These are phyloP conservation scores for Temnothorax curvispinosus DNA, from an alignment of 1,140 invertebrate species.

Conservation along the genomic window DNA sequence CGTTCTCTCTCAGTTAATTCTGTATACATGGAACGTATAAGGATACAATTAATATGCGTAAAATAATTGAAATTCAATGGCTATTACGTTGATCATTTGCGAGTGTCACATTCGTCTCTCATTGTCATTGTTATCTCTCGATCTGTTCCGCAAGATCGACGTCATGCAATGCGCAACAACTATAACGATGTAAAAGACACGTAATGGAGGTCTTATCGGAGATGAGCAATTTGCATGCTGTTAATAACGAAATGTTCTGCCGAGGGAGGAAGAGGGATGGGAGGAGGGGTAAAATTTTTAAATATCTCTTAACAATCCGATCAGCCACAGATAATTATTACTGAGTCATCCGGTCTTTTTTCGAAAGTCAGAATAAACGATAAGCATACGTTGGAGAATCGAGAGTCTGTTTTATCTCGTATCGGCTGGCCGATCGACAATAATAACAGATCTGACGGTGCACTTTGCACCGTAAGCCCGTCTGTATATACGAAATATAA, in stretches of 20 bases:
- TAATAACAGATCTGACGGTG: constrained; percentile 58
- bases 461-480: constrained; percentile 25
- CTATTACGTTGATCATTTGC: neutral
- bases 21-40: neutral
- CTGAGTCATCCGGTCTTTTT: constrained; percentile 26
- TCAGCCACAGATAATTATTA: constrained; percentile 46
- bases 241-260: constrained; percentile 30
- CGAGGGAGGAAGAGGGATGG: neutral
- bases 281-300: neutral
- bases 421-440: constrained; percentile 42
- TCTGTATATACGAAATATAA: constrained; percentile 15
- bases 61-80: neutral
- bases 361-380: constrained; percentile 42
- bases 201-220: constrained; percentile 28
- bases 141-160: neutral
- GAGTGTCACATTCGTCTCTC: neutral
- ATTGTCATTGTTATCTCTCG: neutral
- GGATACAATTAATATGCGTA: neutral
- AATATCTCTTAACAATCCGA: constrained; percentile 36
- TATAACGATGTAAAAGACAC: constrained; percentile 20
- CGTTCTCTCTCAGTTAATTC: neutral
- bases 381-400: constrained; percentile 9
- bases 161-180: constrained; percentile 1
- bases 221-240: constrained; percentile 41
- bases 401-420: constrained; percentile 35